Percentiles rank a stretch among this genome's conserved stretches.
Evolutionary conservation across 2,797 vertebrate genomes (phyloP).

Genomic region (Spinus pinus): DNA sequence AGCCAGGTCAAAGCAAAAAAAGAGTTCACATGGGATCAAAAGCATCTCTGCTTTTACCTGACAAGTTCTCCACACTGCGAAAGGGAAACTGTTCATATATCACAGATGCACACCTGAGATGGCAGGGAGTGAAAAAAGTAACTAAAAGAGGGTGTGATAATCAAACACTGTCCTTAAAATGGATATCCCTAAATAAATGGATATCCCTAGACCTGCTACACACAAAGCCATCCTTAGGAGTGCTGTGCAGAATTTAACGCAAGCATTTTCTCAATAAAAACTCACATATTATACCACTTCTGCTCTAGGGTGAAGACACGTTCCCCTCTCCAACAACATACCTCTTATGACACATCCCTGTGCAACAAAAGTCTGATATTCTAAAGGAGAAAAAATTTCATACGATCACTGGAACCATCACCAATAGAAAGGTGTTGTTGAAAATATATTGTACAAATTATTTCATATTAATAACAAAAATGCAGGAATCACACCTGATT

Average conservation of each 20-base stretch:
- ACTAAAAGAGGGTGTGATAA: background rate
- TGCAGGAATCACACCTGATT: background rate
- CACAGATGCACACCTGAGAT: conserved; percentile 47
- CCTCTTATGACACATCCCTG: fast-evolving
- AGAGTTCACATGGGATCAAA: conserved; percentile 45
- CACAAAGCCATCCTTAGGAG: background rate
- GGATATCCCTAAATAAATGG: background rate
- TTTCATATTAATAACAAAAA: background rate
- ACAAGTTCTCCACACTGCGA: background rate
- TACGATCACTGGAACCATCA: background rate
- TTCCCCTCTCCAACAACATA: background rate
- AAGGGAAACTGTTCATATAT: background rate
- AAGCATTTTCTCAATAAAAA: background rate
- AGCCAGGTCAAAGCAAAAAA: conserved; percentile 44
- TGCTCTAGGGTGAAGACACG: background rate
- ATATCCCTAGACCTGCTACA: background rate
- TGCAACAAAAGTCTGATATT: background rate
- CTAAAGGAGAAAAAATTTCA: background rate
- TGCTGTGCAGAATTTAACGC: background rate
- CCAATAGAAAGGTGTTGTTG: background rate
- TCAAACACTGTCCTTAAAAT: background rate
- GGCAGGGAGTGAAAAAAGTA: background rate
- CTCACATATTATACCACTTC: background rate
- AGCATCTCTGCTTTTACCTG: conserved; percentile 54
- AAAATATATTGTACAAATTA: background rate